A percentile compares a stretch with the other conserved stretches of the same genome.
phyloP scores from a whole-genome alignment of 1,140 invertebrate species.

The Anagrus nilaparvatae region DNA sequence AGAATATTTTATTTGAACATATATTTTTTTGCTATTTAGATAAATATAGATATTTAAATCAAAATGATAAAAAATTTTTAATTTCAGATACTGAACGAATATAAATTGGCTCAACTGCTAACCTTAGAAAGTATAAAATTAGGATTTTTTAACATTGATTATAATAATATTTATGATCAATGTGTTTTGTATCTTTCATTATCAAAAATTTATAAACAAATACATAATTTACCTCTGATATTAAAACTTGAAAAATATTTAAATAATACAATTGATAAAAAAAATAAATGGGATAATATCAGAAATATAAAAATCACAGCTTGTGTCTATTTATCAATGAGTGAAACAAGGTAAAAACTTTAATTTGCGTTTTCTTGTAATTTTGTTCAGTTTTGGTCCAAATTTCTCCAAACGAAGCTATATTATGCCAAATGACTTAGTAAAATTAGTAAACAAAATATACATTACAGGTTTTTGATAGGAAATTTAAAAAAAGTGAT shows the following conservation, averaged over 20 bases:
- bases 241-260: slow-evolving; percentile 17
- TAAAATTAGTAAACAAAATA: not conserved
- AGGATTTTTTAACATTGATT: slow-evolving; percentile 9
- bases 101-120: slow-evolving; percentile 9
- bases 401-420: too few relatives aligned
- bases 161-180: slow-evolving; percentile 16
- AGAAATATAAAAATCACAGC: too few relatives aligned
- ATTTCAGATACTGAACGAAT: slow-evolving; percentile 4
- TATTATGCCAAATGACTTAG: too few relatives aligned
- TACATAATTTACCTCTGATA: slow-evolving; percentile 3
- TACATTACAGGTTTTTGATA: slow-evolving; percentile 15
- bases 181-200: slow-evolving; percentile 17
- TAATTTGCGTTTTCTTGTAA: too few relatives aligned
- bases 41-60: too few relatives aligned
- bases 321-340: too few relatives aligned
- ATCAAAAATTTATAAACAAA: slow-evolving; percentile 12
- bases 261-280: slow-evolving; percentile 7
- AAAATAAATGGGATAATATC: slow-evolving; percentile 12
- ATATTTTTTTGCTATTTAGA: too few relatives aligned
- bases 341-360: too few relatives aligned
- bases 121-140: slow-evolving; percentile 16
- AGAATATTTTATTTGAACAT: too few relatives aligned
- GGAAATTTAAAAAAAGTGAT: slow-evolving; percentile 17
- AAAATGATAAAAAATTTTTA: too few relatives aligned
- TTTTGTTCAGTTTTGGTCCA: too few relatives aligned